Conservation (phyloP, 2,113 vertebrate genomes). For the Trinectes maculatus region DNA sequence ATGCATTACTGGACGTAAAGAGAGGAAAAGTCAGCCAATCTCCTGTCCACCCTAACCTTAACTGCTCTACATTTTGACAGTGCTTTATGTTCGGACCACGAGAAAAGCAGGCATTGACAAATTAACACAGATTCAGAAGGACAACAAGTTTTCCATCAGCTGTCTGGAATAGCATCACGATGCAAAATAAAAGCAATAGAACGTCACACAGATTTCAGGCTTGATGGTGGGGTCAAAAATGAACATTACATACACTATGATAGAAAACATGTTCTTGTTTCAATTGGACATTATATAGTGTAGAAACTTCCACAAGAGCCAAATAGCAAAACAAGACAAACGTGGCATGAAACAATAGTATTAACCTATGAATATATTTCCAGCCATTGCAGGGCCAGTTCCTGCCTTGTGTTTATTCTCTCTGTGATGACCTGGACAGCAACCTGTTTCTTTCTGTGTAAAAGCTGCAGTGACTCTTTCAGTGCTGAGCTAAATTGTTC, state of each 20-base stretch:
- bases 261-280: slow-evolving; percentile 12
- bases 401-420: slow-evolving; percentile 14
- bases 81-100: not conserved
- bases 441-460: not conserved
- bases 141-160: slow-evolving; percentile 18
- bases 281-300: slow-evolving; percentile 17
- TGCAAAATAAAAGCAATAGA: slow-evolving; percentile 54
- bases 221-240: slow-evolving; percentile 47
- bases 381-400: slow-evolving; percentile 3
- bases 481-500: not conserved
- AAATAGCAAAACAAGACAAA: slow-evolving; percentile 47
- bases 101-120: slow-evolving; percentile 34
- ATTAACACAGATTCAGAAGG: slow-evolving; percentile 12
- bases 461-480: not conserved
- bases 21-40: slow-evolving; percentile 19
- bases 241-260: slow-evolving; percentile 28
- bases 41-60: slow-evolving; percentile 16
- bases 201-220: slow-evolving; percentile 18
- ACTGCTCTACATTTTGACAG: slow-evolving; percentile 14
- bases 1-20: slow-evolving; percentile 53
- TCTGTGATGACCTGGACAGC: slow-evolving; percentile 42
- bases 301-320: slow-evolving; percentile 18
- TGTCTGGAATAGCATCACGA: slow-evolving; percentile 13
- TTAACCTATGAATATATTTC: slow-evolving; percentile 32
- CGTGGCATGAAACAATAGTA: slow-evolving; percentile 9